Conservation (phyloP, 2,888 invertebrate species). For the Sphaerophoria rueppellii region DNA sequence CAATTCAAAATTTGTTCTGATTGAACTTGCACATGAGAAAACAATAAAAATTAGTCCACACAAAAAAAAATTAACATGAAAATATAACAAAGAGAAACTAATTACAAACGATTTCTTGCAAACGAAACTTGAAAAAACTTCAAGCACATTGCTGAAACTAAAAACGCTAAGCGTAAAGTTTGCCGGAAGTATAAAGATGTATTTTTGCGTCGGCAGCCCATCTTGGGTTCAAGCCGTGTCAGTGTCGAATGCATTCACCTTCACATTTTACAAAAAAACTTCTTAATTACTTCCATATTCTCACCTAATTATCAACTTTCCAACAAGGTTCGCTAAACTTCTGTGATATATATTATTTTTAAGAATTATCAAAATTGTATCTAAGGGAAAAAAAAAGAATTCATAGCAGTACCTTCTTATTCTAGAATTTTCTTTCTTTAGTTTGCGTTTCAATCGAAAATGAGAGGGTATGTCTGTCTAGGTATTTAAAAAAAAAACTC, state of each 20-base stretch:
- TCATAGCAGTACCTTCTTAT: neutral
- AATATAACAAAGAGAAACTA: too few species aligned
- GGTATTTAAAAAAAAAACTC: conserved; percentile 19
- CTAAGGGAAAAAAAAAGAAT: neutral
- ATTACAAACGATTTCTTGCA: too few species aligned
- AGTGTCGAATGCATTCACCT: neutral
- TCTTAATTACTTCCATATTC: conserved; percentile 71
- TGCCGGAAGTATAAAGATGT: too few species aligned
- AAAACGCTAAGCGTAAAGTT: too few species aligned
- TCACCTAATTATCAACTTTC: conserved; percentile 68
- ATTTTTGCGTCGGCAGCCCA: too few species aligned
- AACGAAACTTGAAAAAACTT: too few species aligned
- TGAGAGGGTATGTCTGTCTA: neutral
- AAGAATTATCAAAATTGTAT: conserved; percentile 50
- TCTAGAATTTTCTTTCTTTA: conserved; percentile 33
- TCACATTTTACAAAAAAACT: conserved; percentile 51
- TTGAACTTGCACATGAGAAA: too few species aligned
- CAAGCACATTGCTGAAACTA: too few species aligned
- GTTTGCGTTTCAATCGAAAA: conserved; percentile 50
- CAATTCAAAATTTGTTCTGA: too few species aligned
- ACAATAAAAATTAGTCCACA: too few species aligned
- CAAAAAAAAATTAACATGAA: too few species aligned
- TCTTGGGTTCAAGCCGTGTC: neutral
- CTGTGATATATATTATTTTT: conserved; percentile 28
- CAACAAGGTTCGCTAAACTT: conserved; percentile 29